Evolutionary conservation across 2,888 invertebrate species (phyloP), one percentile per base, ranked within the genome.

Genomic region (Trimorus sp.): DNA sequence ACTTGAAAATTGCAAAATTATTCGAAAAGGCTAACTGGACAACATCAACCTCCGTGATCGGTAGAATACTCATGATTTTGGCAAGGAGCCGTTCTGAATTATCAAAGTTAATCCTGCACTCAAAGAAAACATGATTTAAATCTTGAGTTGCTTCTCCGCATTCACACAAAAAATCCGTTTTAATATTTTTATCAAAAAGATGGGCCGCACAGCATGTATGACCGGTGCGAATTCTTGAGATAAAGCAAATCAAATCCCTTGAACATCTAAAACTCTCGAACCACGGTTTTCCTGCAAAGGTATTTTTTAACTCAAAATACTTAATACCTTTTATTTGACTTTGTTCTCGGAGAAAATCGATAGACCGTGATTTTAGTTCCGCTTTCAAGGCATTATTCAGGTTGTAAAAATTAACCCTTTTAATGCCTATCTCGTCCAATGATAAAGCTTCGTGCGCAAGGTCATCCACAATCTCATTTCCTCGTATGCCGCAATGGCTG

Each of bases 11-110:
- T 40, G 40, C 36, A 12, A 59, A 40, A 59, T 59, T 59, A 8
- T 40, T 40, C 15, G 85, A 79, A 84, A 89, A 40, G 68, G 65
- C 65, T 6, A 38, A 8, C 16, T 38, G 37, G 8, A 49, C n/a
- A 7, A 51, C 51, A 15, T 51, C 51, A 8, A n/a, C 8, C 40
- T 60, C 60, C 60, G 45, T 45, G 1, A 26, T 26, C 0, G 45
- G 45, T 1, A 45, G 45, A 15, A 12, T 11, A 12, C 26, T 14
- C 11, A 6, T 51, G n/a, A 65, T 48, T 7, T 65, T 48, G 11
- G 51, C 12, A 11, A 42, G 51, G 1, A 63, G 15, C 14, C 51
- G 48, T 14, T 36, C 36, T 14, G 65, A 42, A 14, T 38, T 12
- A 15, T 65, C 65, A 37, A 7, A 65, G 12, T 51, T 8, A 15